phyloP scores from a whole-genome alignment of 1,140 invertebrate genomes.

The Hydropsyche tenuis region DNA sequence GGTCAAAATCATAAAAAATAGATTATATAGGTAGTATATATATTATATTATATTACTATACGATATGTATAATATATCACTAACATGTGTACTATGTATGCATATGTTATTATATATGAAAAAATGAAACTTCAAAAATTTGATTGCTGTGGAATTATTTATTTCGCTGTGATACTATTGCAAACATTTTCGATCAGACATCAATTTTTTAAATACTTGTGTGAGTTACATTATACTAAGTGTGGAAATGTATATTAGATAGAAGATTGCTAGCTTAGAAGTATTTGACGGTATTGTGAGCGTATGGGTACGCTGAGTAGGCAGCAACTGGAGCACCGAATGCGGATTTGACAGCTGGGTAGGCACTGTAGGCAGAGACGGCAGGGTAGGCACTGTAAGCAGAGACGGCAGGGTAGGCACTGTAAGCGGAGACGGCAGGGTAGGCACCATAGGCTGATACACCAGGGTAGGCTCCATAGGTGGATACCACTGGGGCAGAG shows the following conservation, averaged over 20 bases:
- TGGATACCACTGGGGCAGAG: conserved; percentile 51
- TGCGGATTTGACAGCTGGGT: conserved; percentile 35
- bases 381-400: conserved; percentile 43
- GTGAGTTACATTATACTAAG: background rate
- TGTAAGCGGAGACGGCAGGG: conserved; percentile 23
- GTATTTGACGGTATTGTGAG: conserved; percentile 7
- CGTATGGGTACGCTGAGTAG: conserved; percentile 49
- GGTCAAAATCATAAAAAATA: no score
- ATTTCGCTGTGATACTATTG: conserved; percentile 18
- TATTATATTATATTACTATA: no score
- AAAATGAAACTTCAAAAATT: conserved; percentile 7
- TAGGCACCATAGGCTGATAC: conserved; percentile 48
- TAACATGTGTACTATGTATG: no score
- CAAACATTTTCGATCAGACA: background rate
- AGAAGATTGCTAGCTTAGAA: conserved; percentile 12
- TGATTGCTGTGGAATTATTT: conserved; percentile 10
- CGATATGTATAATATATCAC: no score
- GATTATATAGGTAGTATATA: no score
- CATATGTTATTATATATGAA: background rate
- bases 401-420: conserved; percentile 42
- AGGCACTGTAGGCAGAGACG: conserved; percentile 38
- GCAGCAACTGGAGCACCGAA: conserved; percentile 13
- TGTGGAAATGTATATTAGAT: background rate
- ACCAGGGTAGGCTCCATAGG: conserved; percentile 53
- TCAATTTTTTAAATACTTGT: background rate